Conservation (phyloP, 2,797 vertebrate species). For the Adelosebastes latens region DNA sequence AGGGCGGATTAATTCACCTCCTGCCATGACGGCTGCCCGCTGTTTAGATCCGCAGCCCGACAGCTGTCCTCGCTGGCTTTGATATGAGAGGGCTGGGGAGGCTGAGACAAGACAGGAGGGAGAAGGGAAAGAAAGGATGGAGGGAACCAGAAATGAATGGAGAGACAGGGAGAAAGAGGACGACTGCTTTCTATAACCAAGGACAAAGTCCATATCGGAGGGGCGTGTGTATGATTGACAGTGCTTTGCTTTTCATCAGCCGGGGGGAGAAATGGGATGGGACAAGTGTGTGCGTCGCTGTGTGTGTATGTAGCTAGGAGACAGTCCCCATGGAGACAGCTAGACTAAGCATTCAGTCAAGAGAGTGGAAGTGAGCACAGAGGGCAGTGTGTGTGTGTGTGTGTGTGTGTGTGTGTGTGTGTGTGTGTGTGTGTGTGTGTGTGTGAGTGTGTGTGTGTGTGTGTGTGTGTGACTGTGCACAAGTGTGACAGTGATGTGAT, state of each 20-base stretch:
- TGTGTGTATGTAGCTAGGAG: constrained; percentile 58
- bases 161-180: constrained; percentile 26
- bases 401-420: neutral
- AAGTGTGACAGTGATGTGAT: constrained; percentile 64
- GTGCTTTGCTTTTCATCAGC: constrained; percentile 76
- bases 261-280: constrained; percentile 72
- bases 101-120: constrained; percentile 29
- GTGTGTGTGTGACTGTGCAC: neutral
- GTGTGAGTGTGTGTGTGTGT: constrained; percentile 17
- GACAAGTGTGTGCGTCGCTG: constrained; percentile 46
- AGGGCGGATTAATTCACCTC: constrained; percentile 77
- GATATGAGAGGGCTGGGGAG: constrained; percentile 50
- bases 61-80: constrained; percentile 73
- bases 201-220: constrained; percentile 67
- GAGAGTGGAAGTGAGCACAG: constrained; percentile 48
- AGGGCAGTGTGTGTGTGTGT: constrained; percentile 27
- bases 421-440: neutral
- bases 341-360: constrained; percentile 56
- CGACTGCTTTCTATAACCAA: constrained; percentile 57
- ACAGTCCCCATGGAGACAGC: constrained; percentile 75
- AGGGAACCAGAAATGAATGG: constrained; percentile 15
- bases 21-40: constrained; percentile 56
- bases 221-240: constrained; percentile 69
- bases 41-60: constrained; percentile 62
- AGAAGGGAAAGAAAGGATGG: constrained; percentile 10